These are phyloP conservation scores for Sogatella furcifera DNA, from an alignment of 1,140 invertebrate species.

Conservation along the genomic window DNA sequence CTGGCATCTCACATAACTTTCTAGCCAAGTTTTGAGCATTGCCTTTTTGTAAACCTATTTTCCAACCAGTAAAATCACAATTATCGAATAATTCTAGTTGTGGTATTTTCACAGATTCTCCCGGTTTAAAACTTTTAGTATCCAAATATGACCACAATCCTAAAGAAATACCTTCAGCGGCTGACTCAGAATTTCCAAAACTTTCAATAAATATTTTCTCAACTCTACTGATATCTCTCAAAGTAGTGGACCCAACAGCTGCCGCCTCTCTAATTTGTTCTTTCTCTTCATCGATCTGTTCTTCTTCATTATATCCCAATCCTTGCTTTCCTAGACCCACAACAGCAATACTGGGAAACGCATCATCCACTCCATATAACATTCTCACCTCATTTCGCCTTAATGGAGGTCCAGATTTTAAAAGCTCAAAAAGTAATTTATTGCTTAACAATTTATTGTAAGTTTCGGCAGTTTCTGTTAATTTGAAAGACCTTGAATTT, in stretches of 20 bases:
- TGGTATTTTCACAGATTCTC: constrained; percentile 14
- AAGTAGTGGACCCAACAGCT: constrained; percentile 47
- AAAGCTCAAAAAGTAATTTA: constrained; percentile 14
- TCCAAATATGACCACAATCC: constrained; percentile 54
- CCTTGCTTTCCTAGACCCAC: constrained; percentile 55
- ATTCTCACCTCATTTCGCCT: constrained; percentile 47
- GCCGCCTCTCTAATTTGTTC: constrained; percentile 53
- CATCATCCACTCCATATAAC: constrained; percentile 48
- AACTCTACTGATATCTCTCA: constrained; percentile 43
- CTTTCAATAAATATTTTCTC: constrained; percentile 54
- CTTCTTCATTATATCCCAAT: constrained; percentile 44
- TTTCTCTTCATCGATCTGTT: constrained; percentile 53
- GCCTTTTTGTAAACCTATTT: constrained; percentile 41
- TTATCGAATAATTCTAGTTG: constrained; percentile 22
- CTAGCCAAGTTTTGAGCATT: constrained; percentile 50
- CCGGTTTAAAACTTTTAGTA: constrained; percentile 11
- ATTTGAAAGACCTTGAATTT: background rate
- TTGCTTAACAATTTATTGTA: constrained; percentile 13
- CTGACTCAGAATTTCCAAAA: constrained; percentile 57
- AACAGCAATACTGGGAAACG: constrained; percentile 50
- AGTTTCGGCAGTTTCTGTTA: constrained; percentile 16
- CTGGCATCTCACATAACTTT: constrained; percentile 47
- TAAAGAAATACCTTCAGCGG: constrained; percentile 59
- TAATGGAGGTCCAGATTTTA: constrained; percentile 5
- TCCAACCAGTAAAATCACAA: constrained; percentile 39